Conservation (phyloP, 2,797 vertebrate species). For the Thunnus albacares region DNA sequence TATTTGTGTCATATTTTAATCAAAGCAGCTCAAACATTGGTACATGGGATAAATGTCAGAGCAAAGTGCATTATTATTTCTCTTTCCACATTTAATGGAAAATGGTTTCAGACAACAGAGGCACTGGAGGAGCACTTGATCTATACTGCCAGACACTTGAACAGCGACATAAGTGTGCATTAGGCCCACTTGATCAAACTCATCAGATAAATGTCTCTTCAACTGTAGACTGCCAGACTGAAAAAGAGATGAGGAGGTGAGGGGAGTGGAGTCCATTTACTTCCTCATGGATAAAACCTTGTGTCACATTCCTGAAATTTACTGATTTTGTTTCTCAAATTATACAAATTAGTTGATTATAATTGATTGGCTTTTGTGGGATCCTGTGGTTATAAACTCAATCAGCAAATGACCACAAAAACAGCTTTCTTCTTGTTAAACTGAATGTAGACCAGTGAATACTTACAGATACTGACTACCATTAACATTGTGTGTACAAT, state of each 20-base stretch:
- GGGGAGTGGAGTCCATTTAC: not conserved
- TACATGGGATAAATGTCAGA: not conserved
- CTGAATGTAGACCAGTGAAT: too few species aligned
- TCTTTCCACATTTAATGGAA: not conserved
- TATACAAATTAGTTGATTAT: not conserved
- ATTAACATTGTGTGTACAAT: not conserved
- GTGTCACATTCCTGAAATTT: not conserved
- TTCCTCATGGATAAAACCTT: not conserved
- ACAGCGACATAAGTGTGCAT: not conserved
- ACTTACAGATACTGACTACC: too few species aligned
- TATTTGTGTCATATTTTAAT: too few species aligned
- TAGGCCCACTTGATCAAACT: conserved; percentile 16
- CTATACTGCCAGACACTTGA: conserved; percentile 15
- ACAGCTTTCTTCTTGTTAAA: too few species aligned
- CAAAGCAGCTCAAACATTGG: too few species aligned
- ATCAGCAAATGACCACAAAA: conserved; percentile 1
- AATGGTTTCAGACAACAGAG: conserved; percentile 3
- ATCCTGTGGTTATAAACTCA: not conserved
- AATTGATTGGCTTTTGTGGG: not conserved
- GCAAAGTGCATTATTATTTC: not conserved
- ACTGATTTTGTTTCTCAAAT: not conserved
- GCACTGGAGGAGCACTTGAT: conserved; percentile 21
- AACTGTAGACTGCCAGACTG: not conserved
- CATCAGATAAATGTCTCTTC: conserved; percentile 1
- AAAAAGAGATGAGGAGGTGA: not conserved